phyloP scores from a whole-genome alignment of 2,888 invertebrate genomes.

The Tiphia femorata region DNA sequence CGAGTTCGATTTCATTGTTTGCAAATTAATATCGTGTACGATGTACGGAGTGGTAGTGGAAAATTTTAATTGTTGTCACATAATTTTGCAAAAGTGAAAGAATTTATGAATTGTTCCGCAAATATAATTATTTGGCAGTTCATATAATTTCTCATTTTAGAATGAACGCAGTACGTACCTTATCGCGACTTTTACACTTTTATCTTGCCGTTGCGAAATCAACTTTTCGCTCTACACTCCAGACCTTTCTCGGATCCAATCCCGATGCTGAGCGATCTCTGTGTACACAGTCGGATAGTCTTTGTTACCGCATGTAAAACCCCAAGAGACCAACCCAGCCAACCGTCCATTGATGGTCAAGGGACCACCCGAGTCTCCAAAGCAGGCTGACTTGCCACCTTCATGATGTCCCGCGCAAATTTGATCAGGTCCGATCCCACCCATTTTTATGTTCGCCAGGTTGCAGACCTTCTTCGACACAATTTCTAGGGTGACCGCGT shows the following conservation, averaged over 20 bases:
- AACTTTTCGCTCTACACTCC: conserved; percentile 24
- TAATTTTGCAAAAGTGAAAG: no score
- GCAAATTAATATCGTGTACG: no score
- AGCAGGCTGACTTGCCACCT: conserved; percentile 69
- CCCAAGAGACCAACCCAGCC: conserved; percentile 65
- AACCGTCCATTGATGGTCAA: conserved; percentile 46
- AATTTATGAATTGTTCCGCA: no score
- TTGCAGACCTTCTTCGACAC: conserved; percentile 70
- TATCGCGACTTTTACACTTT: no score
- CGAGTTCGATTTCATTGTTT: no score
- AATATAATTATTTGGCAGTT: no score
- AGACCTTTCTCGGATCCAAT: conserved; percentile 43
- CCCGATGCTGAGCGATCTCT: conserved; percentile 71
- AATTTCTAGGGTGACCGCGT: conserved; percentile 72
- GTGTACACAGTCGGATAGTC: conserved; percentile 69
- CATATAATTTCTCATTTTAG: no score
- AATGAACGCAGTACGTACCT: no score
- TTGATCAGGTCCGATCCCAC: conserved; percentile 51
- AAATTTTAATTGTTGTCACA: no score
- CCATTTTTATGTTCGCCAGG: conserved; percentile 52
- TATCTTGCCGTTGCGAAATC: no score
- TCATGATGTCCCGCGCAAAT: conserved; percentile 74
- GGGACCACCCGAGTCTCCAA: conserved; percentile 54
- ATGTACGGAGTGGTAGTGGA: no score
- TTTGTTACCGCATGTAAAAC: conserved; percentile 72